Evolutionary conservation across 2,888 invertebrate species (phyloP).

Genomic region (Leptothorax acervorum): DNA sequence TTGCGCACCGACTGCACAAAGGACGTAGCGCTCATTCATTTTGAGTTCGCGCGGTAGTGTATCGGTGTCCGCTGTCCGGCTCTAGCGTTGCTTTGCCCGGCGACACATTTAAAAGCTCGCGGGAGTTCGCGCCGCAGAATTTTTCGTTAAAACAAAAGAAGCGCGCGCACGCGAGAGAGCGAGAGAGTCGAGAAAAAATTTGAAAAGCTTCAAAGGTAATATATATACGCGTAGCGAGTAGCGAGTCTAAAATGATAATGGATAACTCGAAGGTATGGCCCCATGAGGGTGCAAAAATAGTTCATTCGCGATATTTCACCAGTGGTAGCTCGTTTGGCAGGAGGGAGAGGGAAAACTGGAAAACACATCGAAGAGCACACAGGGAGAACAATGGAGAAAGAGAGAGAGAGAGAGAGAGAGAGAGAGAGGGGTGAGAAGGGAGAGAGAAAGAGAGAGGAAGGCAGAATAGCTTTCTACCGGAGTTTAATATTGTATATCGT

Average conservation of each 20-base stretch:
- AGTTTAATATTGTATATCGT: constrained; percentile 64
- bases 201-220: constrained; percentile 48
- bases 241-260: constrained; percentile 57
- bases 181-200: neutral
- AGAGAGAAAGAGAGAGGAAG: neutral
- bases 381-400: constrained; percentile 10
- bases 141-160: constrained; percentile 41
- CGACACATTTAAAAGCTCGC: constrained; percentile 55
- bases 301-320: constrained; percentile 49
- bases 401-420: neutral
- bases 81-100: constrained; percentile 40
- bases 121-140: constrained; percentile 45
- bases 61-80: constrained; percentile 28
- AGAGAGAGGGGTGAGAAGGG: neutral
- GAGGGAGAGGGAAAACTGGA: neutral
- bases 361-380: constrained; percentile 16
- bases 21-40: constrained; percentile 54
- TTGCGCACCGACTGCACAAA: constrained; percentile 47
- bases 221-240: constrained; percentile 33
- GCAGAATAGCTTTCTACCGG: constrained; percentile 24
- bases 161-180: neutral
- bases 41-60: constrained; percentile 46
- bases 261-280: constrained; percentile 31
- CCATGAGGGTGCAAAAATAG: constrained; percentile 51
- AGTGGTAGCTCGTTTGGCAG: constrained; percentile 28